Percentiles rank a stretch among this genome's conserved stretches.
Conservation (phyloP, 1,140 invertebrate species). For the Phymastichus coffea region DNA sequence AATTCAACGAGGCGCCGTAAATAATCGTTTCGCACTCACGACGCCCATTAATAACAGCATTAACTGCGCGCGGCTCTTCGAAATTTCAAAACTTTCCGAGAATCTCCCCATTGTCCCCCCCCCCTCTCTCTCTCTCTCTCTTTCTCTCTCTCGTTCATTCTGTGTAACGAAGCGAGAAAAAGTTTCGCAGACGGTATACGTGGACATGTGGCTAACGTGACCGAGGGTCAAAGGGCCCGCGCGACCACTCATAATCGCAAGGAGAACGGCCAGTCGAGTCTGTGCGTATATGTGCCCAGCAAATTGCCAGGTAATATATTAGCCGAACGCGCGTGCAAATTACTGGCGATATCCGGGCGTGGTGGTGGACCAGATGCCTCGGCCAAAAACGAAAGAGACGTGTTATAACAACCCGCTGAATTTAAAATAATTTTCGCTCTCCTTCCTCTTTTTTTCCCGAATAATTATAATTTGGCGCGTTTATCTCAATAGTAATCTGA, state of each 20-base stretch:
- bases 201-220: conserved; percentile 50
- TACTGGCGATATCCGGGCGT: conserved; percentile 54
- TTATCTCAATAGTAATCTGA: too few relatives aligned
- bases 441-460: too few relatives aligned
- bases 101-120: conserved; percentile 1
- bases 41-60: conserved; percentile 15
- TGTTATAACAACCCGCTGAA: too few relatives aligned
- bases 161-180: conserved; percentile 8
- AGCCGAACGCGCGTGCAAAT: conserved; percentile 49
- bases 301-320: conserved; percentile 58
- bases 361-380: conserved; percentile 51
- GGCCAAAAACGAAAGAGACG: not conserved
- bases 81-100: conserved; percentile 2
- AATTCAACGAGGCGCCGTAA: conserved; percentile 5
- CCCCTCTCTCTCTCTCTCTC: too few relatives aligned
- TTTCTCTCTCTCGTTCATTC: too few relatives aligned
- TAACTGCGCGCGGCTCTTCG: conserved; percentile 2
- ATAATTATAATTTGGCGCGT: too few relatives aligned
- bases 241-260: conserved; percentile 49
- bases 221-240: conserved; percentile 34
- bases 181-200: conserved; percentile 30
- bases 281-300: conserved; percentile 27
- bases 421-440: too few relatives aligned
- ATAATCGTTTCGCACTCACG: conserved; percentile 1
- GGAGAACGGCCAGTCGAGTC: not conserved